Base-by-base conservation (phyloP, 1,140 invertebrate genomes). In the Heliconius eleuchia region DNA sequence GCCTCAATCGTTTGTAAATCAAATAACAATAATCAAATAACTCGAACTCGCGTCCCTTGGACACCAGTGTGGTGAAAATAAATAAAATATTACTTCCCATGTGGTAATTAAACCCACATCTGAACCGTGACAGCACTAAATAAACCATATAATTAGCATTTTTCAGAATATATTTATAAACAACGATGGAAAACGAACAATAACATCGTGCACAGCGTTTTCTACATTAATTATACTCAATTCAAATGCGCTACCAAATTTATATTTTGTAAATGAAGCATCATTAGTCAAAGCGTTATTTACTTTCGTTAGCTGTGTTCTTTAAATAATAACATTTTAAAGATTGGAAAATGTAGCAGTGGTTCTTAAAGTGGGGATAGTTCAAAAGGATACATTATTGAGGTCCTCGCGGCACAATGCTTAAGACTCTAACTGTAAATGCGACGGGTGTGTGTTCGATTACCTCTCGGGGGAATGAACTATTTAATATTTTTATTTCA, bases 221-320 rank as follows among this genome's bases (percentile, higher is more conserved):
- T 18, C 39, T 30, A 74, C 34, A 74, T 77, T 80, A 80, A 80
- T 80, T 80, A 74, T 74, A 73, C 50, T 11, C 75, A 74, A 66
- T 55, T 73, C 79, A 66, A 19, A 80, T 70, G 42, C 55, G 71
- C 76, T 80, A 75, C 70, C 60, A 76, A 72, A 76, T 77, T 73
- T 76, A 71, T 76, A 52, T 77, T 76, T 80, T 77, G 74, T 72
- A 76, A 80, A 80, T 66, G 73, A 75, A 79, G n/a, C 73, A 42
- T 73, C 78, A 79, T 79, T 75, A 79, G 60, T 79, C 78, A 79
- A 70, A 72, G 75, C 73, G 55, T 79, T 79, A 66, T 79, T 79
- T 75, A 37, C 73, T 42, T 71, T 79, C 73, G 77, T 70, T 74
- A 70, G 73, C 77, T 66, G 57, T 57, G 50, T 75, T 79, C 50